Evolutionary conservation across 2,797 vertebrate genomes (phyloP), one percentile per base, ranked within the genome.

Genomic region (Gymnopithys bicolor): DNA sequence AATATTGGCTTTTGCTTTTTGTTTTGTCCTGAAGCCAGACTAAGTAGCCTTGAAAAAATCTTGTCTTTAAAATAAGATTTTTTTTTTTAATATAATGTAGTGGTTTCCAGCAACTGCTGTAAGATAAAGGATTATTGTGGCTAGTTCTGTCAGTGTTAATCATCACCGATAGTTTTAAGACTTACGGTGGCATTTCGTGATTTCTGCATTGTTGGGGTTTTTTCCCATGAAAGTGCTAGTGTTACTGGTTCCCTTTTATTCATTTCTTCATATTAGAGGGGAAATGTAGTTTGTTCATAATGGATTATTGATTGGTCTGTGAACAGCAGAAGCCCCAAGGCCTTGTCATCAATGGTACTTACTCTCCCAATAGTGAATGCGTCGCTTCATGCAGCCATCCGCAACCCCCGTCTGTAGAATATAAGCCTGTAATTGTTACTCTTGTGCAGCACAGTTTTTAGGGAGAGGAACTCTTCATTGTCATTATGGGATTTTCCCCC

Each of bases 281-380:
- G 98, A 98, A 97, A 98, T 98, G 97, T 98, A 98, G 98, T 98
- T 98, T 97, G 98, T 97, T 98, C 98, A 99, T 99, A 99, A 99
- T 99, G 98, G 98, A 98, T 98, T 99, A 99, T 99, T 99, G 99
- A 99, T 99, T 98, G 98, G 98, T 98, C 98, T 97, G 98, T 89
- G 95, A 98, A 98, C 98, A 98, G 98, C 97, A 94, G 98, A 96
- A 95, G 97, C 98, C 98, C 97, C 97, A 91, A 97, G 98, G 99
- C 98, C 97, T 97, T 97, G 98, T 98, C 98, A 97, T 98, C 97
- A 97, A 97, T 97, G 97, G 97, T 97, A 97, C 98, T 96, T 89
- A 95, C 97, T 95, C 97, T 97, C 95, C 97, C 97, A 97, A 97
- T 98, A 97, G 98, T 99, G 98, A 99, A 99, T 98, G 98, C 98